Base-by-base conservation (phyloP, 2,888 invertebrate species). In the Polydrusus pterygomalis region DNA sequence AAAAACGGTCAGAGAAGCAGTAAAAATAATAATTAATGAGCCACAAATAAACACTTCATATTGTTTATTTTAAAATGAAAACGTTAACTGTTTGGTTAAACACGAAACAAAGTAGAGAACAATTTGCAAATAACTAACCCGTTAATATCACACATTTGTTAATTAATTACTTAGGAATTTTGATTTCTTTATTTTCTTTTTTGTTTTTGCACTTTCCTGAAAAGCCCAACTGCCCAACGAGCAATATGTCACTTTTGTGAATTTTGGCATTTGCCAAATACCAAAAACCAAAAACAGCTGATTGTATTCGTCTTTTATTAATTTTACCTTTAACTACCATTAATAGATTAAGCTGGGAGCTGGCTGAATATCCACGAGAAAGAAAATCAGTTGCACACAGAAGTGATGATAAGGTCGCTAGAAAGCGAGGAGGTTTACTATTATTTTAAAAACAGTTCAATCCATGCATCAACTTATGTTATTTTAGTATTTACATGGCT, bases 261-360 rank as follows among this genome's bases (percentile, higher is more conserved):
- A 18, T n/a, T 25, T 63, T 63, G 20, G 45, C 49, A 65, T 17
- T 49, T 49, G 65, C 34, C 65, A 65, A n/a, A n/a, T n/a, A n/a
- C n/a, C n/a, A n/a, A n/a, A n/a, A n/a, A n/a, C n/a, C n/a, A n/a
- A 65, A 65, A 65, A 49, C 65, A 65, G 65, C 65, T 65, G 65
- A 2, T 64, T 18, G 30, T 51, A 25, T n/a, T 54, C 58, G 34
- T 38, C 15, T 58, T 25, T 56, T 15, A 15, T 34, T 0, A 15
- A 11, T 20, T 2, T 25, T 5, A 54, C 51, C 20, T 20, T 11
- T 34, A 34, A 8, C 34, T 34, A 34, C 34, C 34, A 34, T 34
- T 34, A 8, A 7, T 34, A 34, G 10, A 34, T 34, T 1, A 8
- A 34, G 34, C 34, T 34, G 34, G 34, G n/a, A n/a, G n/a, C n/a